Conservation (phyloP, 2,888 invertebrate genomes). For the Hylaea fasciaria region DNA sequence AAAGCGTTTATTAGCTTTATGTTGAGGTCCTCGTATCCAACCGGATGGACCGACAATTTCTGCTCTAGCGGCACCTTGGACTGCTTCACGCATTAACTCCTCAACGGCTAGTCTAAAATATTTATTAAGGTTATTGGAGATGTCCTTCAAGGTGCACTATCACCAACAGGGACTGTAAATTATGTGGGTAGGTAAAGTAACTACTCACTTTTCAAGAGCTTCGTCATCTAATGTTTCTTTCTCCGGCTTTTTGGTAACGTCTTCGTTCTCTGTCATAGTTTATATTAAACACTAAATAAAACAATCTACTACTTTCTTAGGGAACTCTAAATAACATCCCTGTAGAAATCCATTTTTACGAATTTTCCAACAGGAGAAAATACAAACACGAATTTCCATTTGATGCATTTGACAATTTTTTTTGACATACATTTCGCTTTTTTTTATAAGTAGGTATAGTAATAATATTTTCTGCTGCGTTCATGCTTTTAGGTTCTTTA, state of each 20-base stretch:
- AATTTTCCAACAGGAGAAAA: slow-evolving; percentile 49
- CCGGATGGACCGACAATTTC: slow-evolving; percentile 86
- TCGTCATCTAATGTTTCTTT: slow-evolving; percentile 78
- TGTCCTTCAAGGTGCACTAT: background rate
- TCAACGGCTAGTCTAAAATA: slow-evolving; percentile 81
- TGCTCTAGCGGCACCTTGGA: slow-evolving; percentile 85
- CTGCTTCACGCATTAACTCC: slow-evolving; percentile 85
- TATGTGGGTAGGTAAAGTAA: too few species aligned
- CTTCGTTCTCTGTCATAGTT: slow-evolving; percentile 83
- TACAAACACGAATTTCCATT: slow-evolving; percentile 60
- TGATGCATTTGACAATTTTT: slow-evolving; percentile 14
- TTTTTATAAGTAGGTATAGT: too few species aligned
- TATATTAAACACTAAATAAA: slow-evolving; percentile 47
- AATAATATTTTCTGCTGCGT: too few species aligned
- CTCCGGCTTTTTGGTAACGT: slow-evolving; percentile 71
- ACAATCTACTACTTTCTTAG: slow-evolving; percentile 8
- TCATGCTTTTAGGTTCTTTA: background rate
- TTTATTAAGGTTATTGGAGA: background rate
- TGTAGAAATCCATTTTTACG: slow-evolving; percentile 52
- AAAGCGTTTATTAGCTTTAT: slow-evolving; percentile 83
- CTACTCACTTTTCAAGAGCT: slow-evolving; percentile 77
- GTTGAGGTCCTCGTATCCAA: slow-evolving; percentile 82
- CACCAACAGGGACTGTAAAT: background rate
- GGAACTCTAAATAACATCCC: slow-evolving; percentile 43
- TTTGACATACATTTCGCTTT: too few species aligned